Base-by-base conservation (phyloP, 2,888 invertebrate genomes). In the Hipparchia semele region DNA sequence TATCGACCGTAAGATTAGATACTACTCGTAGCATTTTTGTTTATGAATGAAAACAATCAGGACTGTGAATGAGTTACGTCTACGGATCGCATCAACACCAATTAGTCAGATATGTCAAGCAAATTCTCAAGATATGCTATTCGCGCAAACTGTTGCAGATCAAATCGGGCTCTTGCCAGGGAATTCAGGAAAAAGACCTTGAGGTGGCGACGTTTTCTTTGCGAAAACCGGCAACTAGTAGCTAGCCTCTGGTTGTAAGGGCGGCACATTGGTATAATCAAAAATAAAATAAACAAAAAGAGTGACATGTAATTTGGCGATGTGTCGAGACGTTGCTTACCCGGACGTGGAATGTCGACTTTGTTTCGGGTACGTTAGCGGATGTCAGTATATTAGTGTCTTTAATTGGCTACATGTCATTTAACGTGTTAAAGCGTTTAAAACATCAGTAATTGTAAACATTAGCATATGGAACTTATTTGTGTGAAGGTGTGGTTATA, bases 111-210 rank as follows among this genome's bases (percentile, higher is more conserved):
- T 76, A 85, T 90, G 87, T 88, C 85, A 86, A 87, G 87, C 84
- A 69, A 71, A 73, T 87, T 84, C 82, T 84, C 84, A 86, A 89
- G 87, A 88, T 86, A 86, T 87, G 85, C 87, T 80, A 86, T 89
- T 87, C 82, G 85, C 87, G 78, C 79, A 81, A 84, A 82, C 84
- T 71, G 62, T 83, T 83, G 84, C 84, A 82, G 79, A 82, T 81
- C 80, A 85, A 84, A 80, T 83, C 86, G 85, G 82, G 87, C 83
- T 83, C 82, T 87, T 92, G 93, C 93, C 93, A 94, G 91, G 83
- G 89, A 92, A 93, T 92, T 87, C 81, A 82, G 76, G 80, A 83
- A 82, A 77, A 80, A 85, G 86, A 84, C 89, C 89, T 90, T 90
- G 90, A 84, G 79, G 81, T 80, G 76, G 78, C 81, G 83, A 80